Evolutionary conservation across 2,797 vertebrate genomes (phyloP), one percentile per base, ranked within the genome.

Genomic region (Epinephelus awoara): DNA sequence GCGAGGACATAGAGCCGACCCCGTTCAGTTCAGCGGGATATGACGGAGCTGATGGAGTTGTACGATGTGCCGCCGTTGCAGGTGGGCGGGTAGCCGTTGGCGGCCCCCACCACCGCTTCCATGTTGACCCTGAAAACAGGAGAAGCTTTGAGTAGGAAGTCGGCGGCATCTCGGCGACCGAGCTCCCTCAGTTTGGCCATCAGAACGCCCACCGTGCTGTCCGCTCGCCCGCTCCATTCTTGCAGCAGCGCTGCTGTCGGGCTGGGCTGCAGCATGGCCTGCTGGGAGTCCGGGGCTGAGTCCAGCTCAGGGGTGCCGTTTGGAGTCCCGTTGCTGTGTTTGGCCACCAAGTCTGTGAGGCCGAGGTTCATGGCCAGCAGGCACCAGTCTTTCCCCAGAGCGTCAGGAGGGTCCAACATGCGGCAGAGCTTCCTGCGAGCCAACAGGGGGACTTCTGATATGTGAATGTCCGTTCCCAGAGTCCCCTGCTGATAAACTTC

Each of bases 341-440:
- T 98, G 77, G 98, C 98, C 91, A 99, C 98, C 63, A 99, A 91
- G 17, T 99, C 97, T 0, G 96, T 96, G 70, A 99, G 97, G 82
- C 97, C 97, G 65, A 99, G 92, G 93, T 99, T 99, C 98, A 99
- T 99, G 86, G 98, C 98, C 55, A 99, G 95, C 92, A 99, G 97
- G 93, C 98, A 99, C 98, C 98, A 99, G 82, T 99, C 98, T 91
- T 99, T 99, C 58, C 98, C 98, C 92, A 99, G 95, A 38, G 98
- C 96, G 82, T 99, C 98, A 0, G 97, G 98, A 0, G 97, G 97
- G 95, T 99, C 98, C 90, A 99, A 92, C 93, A 99, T 95, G 75
- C 98, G 96, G 75, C 98, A 97, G 5, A 99, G 95, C 89, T 98
- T 99, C 82, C 98, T 94, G 68, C 96, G 96, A 2, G 96, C 97